These are phyloP conservation scores for Alligator mississippiensis DNA, from an alignment of 2,113 vertebrate genomes.

Conservation along the genomic window DNA sequence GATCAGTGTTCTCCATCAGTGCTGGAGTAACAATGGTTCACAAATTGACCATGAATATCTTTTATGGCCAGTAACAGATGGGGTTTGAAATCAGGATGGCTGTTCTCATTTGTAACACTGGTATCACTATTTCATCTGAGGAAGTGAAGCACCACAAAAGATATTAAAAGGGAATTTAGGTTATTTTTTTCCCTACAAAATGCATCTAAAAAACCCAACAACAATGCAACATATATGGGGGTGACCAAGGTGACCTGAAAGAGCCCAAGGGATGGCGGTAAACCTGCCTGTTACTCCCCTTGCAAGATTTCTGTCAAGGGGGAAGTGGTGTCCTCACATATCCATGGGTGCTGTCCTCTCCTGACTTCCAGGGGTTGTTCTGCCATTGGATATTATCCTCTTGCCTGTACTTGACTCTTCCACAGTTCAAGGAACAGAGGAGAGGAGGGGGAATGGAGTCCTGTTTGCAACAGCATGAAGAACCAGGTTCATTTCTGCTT, in stretches of 20 bases:
- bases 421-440: background rate
- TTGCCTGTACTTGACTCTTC: background rate
- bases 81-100: background rate
- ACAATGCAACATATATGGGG: background rate
- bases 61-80: background rate
- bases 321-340: background rate
- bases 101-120: background rate
- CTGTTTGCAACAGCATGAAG: background rate
- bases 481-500: background rate
- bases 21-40: background rate
- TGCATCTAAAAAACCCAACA: background rate
- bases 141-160: background rate
- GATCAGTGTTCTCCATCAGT: background rate
- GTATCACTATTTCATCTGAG: background rate
- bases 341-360: background rate
- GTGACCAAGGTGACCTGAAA: background rate
- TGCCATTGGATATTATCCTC: accelerated
- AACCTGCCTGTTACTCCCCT: no score
- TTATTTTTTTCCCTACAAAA: background rate
- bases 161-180: background rate
- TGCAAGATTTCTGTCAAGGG: background rate
- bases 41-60: background rate
- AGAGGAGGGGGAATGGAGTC: background rate
- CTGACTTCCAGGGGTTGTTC: background rate
- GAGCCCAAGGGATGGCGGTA: background rate